phyloP scores from a whole-genome alignment of 2,797 vertebrate species.

The Rhinatrema bivittatum region DNA sequence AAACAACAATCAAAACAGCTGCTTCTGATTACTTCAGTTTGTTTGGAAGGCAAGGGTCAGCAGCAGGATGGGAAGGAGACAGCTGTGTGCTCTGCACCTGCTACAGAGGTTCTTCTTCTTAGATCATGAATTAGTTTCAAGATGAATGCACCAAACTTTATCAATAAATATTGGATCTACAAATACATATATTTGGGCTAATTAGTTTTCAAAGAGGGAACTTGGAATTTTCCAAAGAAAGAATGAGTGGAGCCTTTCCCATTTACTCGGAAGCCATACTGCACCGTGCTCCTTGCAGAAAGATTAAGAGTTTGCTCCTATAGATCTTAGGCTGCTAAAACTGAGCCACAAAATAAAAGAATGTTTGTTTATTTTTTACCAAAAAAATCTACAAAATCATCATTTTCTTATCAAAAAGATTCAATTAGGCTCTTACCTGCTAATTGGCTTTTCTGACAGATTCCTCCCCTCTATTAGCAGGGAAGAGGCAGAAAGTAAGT shows the following conservation, averaged over 20 bases:
- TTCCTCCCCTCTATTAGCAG: no score
- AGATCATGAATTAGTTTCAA: conserved; percentile 10
- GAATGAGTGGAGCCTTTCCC: conserved; percentile 36
- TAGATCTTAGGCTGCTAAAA: no score
- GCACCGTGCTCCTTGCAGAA: conserved; percentile 35
- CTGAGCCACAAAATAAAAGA: no score
- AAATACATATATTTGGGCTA: conserved; percentile 21
- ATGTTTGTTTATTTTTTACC: no score
- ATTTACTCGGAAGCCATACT: conserved; percentile 41
- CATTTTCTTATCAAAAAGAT: no score
- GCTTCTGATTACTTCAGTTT: conserved; percentile 3
- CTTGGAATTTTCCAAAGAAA: conserved; percentile 32
- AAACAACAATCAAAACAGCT: background rate
- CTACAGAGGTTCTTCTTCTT: conserved; percentile 4
- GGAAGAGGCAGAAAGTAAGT: no score
- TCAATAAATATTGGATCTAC: conserved; percentile 13
- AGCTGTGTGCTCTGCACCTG: background rate
- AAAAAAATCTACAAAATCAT: no score
- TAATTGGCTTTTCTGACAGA: no score
- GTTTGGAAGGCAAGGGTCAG: background rate
- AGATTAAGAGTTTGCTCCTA: conserved; percentile 46
- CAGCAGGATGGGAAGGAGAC: background rate
- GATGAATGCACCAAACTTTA: conserved; percentile 4
- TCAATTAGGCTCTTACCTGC: no score
- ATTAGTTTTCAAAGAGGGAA: conserved; percentile 34